Conservation (phyloP, 2,797 vertebrate genomes). For the Zonotrichia albicollis region DNA sequence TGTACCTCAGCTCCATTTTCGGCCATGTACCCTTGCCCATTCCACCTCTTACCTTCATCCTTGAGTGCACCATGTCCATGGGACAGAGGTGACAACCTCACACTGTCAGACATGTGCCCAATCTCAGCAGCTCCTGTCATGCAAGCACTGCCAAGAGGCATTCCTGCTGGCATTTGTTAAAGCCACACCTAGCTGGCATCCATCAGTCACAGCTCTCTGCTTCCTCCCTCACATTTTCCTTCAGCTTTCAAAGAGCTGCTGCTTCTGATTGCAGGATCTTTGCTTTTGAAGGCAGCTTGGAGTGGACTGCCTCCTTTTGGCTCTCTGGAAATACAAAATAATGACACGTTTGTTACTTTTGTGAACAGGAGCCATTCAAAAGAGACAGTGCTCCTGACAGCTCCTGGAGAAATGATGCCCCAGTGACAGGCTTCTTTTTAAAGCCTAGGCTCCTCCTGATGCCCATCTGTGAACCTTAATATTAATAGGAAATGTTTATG, state of each 20-base stretch:
- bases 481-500: not conserved
- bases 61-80: not conserved
- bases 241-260: not conserved
- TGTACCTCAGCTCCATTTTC: not conserved
- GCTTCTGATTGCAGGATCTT: not conserved
- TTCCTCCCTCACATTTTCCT: not conserved
- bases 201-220: not conserved
- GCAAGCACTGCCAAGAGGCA: not conserved
- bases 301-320: slow-evolving; percentile 26
- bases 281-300: slow-evolving; percentile 33
- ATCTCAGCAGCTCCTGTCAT: not conserved
- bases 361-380: not conserved
- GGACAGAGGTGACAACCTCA: not conserved
- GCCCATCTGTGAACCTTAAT: not conserved
- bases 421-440: not conserved
- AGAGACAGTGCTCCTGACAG: not conserved
- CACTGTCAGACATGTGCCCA: accelerated
- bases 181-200: not conserved
- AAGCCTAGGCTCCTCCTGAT: not conserved
- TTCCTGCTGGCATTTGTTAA: not conserved
- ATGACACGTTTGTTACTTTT: slow-evolving; percentile 17
- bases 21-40: not conserved
- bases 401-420: not conserved
- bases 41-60: not conserved
- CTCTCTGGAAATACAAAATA: slow-evolving; percentile 50